A percentile compares a stretch with the other conserved stretches of the same genome.
These are phyloP conservation scores for Andrena marginata DNA, from an alignment of 2,888 invertebrate genomes.

Conservation along the genomic window DNA sequence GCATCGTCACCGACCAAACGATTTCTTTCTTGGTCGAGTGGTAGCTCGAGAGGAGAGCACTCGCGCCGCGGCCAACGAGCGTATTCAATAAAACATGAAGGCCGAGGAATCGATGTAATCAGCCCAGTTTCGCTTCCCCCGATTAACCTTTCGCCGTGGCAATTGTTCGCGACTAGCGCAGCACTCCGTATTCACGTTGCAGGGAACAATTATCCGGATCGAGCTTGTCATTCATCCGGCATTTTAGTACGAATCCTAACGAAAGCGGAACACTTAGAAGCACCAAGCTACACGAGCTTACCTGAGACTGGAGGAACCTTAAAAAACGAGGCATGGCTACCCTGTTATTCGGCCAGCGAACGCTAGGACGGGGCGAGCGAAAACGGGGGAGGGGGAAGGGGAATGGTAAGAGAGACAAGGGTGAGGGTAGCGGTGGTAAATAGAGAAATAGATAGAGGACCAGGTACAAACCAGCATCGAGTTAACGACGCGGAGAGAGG, in stretches of 20 bases:
- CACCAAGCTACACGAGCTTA: neutral
- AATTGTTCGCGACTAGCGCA: neutral
- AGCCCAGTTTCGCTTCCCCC: conserved; percentile 52
- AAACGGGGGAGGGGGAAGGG: no score
- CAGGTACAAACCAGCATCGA: conserved; percentile 25
- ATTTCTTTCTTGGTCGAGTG: conserved; percentile 57
- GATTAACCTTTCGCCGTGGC: conserved; percentile 44
- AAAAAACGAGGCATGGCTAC: neutral
- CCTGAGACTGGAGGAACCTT: neutral
- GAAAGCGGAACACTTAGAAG: no score
- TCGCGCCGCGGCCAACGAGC: conserved; percentile 43
- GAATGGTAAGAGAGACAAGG: neutral
- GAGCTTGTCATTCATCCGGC: neutral
- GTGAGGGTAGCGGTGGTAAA: neutral
- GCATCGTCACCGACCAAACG: conserved; percentile 44
- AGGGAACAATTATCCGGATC: neutral
- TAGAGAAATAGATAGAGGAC: neutral
- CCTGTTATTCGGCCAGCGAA: neutral
- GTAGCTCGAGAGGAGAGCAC: conserved; percentile 32
- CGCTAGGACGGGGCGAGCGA: neutral
- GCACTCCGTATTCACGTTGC: neutral
- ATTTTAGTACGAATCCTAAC: neutral
- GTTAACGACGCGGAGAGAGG: conserved; percentile 39
- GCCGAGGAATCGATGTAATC: conserved; percentile 56
- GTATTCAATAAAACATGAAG: conserved; percentile 65